Percentiles rank a stretch among this genome's conserved stretches.
Evolutionary conservation across 2,888 invertebrate genomes (phyloP).

Genomic region (Nomada fucata): DNA sequence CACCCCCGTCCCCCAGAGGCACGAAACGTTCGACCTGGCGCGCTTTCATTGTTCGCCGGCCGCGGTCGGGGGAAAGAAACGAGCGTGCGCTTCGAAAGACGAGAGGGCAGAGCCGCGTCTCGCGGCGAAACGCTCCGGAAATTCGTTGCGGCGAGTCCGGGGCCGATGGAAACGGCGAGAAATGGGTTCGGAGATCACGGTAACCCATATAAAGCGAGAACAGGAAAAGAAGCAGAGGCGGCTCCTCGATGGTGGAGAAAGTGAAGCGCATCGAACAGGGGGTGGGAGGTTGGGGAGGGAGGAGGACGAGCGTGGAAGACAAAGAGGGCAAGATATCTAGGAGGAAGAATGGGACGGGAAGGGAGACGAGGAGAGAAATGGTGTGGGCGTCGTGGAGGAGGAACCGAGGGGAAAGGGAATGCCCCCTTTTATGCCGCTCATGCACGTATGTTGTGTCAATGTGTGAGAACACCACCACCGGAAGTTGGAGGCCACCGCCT

Average conservation of each 20-base stretch:
- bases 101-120: constrained; percentile 9
- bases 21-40: constrained; percentile 26
- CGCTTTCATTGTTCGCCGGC: not conserved
- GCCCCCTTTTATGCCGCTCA: constrained; percentile 67
- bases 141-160: not conserved
- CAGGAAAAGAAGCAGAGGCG: not conserved
- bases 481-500: constrained; percentile 84
- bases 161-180: not conserved
- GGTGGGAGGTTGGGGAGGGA: not conserved
- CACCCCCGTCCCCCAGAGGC: constrained; percentile 9
- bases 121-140: too few species aligned
- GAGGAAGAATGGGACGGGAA: constrained; percentile 13
- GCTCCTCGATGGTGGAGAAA: constrained; percentile 20
- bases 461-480: constrained; percentile 80
- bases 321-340: constrained; percentile 3
- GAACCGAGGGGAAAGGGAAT: constrained; percentile 47
- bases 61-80: constrained; percentile 44
- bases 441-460: constrained; percentile 59
- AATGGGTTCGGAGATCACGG: not conserved
- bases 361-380: constrained; percentile 6
- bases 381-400: constrained; percentile 38
- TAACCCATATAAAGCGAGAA: not conserved
- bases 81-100: constrained; percentile 29
- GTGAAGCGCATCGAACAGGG: not conserved
- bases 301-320: constrained; percentile 1